Base-by-base conservation (phyloP, 2,888 invertebrate species). In the Prenolepis imparis region DNA sequence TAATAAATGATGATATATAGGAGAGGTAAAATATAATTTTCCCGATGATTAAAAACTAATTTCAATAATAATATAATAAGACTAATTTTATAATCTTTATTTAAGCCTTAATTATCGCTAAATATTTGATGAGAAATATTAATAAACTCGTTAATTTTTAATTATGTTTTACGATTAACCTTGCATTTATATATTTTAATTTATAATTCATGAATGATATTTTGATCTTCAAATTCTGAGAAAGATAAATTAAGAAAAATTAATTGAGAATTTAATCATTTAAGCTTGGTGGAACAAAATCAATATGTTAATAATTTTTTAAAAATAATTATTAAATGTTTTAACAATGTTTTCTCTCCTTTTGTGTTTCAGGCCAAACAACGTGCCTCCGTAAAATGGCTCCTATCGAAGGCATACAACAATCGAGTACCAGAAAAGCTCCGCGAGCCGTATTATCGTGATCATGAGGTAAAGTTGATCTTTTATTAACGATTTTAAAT, bases 381-480 rank as follows among this genome's bases (percentile, higher is more conserved):
- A 95, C 96, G 98, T 95, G 98, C 98, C 94, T 98, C 98, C 93
- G 97, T 99, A 94, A 98, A 98, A 96, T 99, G 99, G 99, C 97
- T 99, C 93, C 96, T 99, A 91, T 98, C 98, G 92, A 99, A 99
- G 96, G 98, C 99, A 88, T 99, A 98, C 96, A 98, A 98, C 96
- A 98, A 98, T 96, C 96, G 97, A 96, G 98, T 97, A 95, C 99
- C 99, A 92, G 97, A 98, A 94, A 98, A 99, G 95, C 96, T 99
- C 89, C 97, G 96, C 94, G 98, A 99, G 95, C 99, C 99, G 85
- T 99, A 98, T 95, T 99, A 99, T 95, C 96, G 97, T 94, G 98
- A 98, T 96, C 98, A 98, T 95, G 98, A 98, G 97, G 98, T 98
- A 95, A 48, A 52, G n/a, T 59, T 28, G 18, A 1, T 21, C 8